These are phyloP conservation scores for Cotesia congregata DNA, from an alignment of 2,888 invertebrate genomes.

Conservation along the genomic window DNA sequence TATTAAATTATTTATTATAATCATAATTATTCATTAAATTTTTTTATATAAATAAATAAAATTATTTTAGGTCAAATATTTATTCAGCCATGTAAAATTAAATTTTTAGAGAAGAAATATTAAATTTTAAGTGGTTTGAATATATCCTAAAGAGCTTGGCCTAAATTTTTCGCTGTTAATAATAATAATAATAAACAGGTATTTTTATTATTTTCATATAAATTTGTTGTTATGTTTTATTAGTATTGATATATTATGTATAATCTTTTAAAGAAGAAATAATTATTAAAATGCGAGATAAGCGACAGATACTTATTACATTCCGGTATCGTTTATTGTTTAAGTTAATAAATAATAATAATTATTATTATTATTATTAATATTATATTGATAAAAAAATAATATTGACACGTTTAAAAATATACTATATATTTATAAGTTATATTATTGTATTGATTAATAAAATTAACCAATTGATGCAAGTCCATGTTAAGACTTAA, in stretches of 20 bases:
- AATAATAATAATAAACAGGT: not conserved
- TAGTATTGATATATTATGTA: not conserved
- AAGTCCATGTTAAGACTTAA: slow-evolving; percentile 59
- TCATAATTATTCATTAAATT: slow-evolving; percentile 19
- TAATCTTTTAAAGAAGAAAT: not conserved
- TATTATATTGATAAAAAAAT: slow-evolving; percentile 48
- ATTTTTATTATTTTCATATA: slow-evolving; percentile 13
- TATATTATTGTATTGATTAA: slow-evolving; percentile 46
- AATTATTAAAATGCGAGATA: slow-evolving; percentile 1
- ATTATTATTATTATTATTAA: slow-evolving; percentile 30
- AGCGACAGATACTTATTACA: slow-evolving; percentile 61
- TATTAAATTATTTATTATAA: slow-evolving; percentile 45
- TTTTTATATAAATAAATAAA: not conserved
- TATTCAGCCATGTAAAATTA: not conserved
- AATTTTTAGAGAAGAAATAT: not conserved
- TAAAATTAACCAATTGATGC: slow-evolving; percentile 41
- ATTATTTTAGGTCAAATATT: not conserved
- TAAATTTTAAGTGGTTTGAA: not conserved
- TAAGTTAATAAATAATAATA: slow-evolving; percentile 50
- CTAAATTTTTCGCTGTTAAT: slow-evolving; percentile 5
- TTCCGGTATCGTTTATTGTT: slow-evolving; percentile 54
- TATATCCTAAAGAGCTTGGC: slow-evolving; percentile 14
- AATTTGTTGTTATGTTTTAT: not conserved
- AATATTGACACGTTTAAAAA: slow-evolving; percentile 27
- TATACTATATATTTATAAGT: slow-evolving; percentile 47